Percentiles rank a stretch among this genome's conserved stretches.
These are phyloP conservation scores for Cichladusa arquata DNA, from an alignment of 2,113 vertebrate species.

Conservation along the genomic window DNA sequence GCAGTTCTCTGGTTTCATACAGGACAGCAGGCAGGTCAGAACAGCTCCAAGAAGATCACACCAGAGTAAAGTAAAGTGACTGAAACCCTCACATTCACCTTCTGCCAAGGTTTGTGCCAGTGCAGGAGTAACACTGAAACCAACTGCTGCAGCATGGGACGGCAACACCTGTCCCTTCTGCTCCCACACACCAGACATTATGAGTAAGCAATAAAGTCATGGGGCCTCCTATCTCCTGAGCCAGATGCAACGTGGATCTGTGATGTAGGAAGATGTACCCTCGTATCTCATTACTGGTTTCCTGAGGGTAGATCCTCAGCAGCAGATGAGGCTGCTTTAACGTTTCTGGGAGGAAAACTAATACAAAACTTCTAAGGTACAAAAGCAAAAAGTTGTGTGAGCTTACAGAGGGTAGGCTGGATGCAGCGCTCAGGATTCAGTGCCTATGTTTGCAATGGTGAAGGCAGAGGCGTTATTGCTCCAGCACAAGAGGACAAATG, in stretches of 20 bases:
- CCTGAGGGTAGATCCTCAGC: background rate
- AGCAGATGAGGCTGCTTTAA: background rate
- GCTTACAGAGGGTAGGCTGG: background rate
- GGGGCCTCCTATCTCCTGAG: background rate
- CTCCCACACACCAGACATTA: background rate
- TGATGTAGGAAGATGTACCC: background rate
- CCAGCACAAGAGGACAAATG: background rate
- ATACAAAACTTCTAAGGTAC: background rate
- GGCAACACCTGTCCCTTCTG: background rate
- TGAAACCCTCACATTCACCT: fast-evolving
- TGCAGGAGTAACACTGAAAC: background rate
- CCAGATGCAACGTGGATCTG: background rate
- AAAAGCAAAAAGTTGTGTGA: background rate
- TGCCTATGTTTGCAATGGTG: fast-evolving
- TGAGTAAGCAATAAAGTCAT: background rate
- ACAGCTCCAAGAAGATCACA: background rate
- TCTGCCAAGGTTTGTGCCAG: background rate
- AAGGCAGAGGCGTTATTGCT: fast-evolving
- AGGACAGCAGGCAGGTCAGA: background rate
- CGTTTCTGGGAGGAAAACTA: fast-evolving
- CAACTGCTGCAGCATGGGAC: background rate
- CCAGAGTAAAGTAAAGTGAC: fast-evolving
- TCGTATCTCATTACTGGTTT: fast-evolving
- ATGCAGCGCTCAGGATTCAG: background rate
- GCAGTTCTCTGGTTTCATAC: background rate